Base-by-base conservation (phyloP, 2,888 invertebrate genomes). In the Adelphocoris suturalis region DNA sequence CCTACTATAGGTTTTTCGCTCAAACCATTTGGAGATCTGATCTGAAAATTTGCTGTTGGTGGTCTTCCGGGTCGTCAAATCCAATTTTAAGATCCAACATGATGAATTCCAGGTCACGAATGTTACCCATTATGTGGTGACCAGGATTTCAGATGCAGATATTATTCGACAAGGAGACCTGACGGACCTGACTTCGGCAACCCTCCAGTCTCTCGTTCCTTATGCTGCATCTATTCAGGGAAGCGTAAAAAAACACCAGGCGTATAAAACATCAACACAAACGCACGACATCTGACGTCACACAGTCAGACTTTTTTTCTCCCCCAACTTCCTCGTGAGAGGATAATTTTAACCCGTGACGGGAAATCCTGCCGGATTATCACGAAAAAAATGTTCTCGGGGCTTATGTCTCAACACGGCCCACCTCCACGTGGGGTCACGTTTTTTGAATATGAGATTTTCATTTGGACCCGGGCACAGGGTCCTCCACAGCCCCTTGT, bases 311-410 rank as follows among this genome's bases (percentile, higher is more conserved):
- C 5, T 68, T 19, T 7, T 19, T 68, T 23, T 37, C 3, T 37
- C 37, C 7, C 7, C 2, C 0, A 68, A 68, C 68, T 68, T 19
- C 68, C 4, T 23, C 68, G 68, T 68, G 68, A 68, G 68, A 68
- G 68, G 23, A 68, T 68, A 68, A 68, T 61, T 61, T 23, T 68
- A 27, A 23, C 11, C 68, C 68, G 68, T 68, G 68, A 23, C 23
- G 13, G 68, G 68, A 68, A 68, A 68, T 23, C 68, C 68, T 68
- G 68, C 68, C 23, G 23, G 68, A 23, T 68, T 68, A 68, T 68
- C 68, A 68, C 68, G 68, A 68, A 61, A 68, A 68, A 68, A 68
- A 27, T 5, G 19, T 23, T 27, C 11, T 27, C 23, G 68, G 27
- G 61, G 68, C 12, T 68, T 68, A 68, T 68, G 68, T 68, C 0